Base-by-base conservation (phyloP, 1,140 invertebrate genomes). In the Helicoverpa armigera region DNA sequence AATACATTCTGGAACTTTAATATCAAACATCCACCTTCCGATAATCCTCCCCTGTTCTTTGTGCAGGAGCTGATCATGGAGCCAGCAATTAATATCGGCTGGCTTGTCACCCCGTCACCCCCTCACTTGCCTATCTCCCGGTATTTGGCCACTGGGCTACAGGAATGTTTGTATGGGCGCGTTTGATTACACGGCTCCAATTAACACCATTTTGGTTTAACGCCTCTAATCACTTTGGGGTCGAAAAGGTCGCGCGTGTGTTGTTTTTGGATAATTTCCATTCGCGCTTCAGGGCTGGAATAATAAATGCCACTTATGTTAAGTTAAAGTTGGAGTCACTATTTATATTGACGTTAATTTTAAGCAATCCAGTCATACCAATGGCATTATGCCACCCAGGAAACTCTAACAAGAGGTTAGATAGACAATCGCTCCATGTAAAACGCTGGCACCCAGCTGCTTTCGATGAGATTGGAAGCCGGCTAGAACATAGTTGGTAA, bases 131-230 rank as follows among this genome's bases (percentile, higher is more conserved):
- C 65, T 69, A 23, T 69, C 43, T 69, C 11, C 50, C 16, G 16
- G 3, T 50, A 18, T 23, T 18, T 50, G 43, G 65, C 43, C 18
- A 43, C 65, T 18, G 65, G 10, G 65, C 65, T 43, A 69, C 16
- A 43, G 35, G 43, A 13, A 48, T 72, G 69, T 72, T 72, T 72
- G 69, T 72, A 31, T 54, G 18, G 69, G 23, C 60, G 48, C 50
- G 48, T 72, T 50, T 69, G 43, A 69, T 69, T 51, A 72, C 50
- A 72, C n/a, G 69, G 50, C 50, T 72, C 18, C 50, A 72, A 72
- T 72, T 72, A 72, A 72, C 50, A 72, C 18, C 48, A 72, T 50
- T 69, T 51, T 23, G 69, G 50, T 54, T 53, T 72, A 54, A 72
- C 69, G 69, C 50, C 13, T 72, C 23, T 51, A 51, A 72, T 72